These are phyloP conservation scores for human (Homo sapiens) DNA, from an alignment of 2,113 vertebrate species.

Conservation along the genomic window GRCh38 chr6:65858501-65859000, in stretches of 20 bases:
- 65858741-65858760: neutral
- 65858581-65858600: neutral
- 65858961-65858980: no score
- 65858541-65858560: neutral
- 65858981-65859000: no score
- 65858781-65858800: neutral
- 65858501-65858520: no score
- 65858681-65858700: no score
- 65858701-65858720: neutral
- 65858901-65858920: neutral
- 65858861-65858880: neutral
- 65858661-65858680: neutral
- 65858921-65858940: no score
- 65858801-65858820: neutral
- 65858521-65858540: no score
- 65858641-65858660: neutral
- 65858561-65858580: neutral
- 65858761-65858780: neutral
- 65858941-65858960: no score
- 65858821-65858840: neutral
- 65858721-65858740: neutral
- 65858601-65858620: neutral
- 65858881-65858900: neutral
- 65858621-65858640: neutral
- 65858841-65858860: neutral